Percentiles rank a stretch among this genome's conserved stretches.
These are phyloP conservation scores for Corythaeola cristata DNA, from an alignment of 2,113 vertebrate species.

Conservation along the genomic window DNA sequence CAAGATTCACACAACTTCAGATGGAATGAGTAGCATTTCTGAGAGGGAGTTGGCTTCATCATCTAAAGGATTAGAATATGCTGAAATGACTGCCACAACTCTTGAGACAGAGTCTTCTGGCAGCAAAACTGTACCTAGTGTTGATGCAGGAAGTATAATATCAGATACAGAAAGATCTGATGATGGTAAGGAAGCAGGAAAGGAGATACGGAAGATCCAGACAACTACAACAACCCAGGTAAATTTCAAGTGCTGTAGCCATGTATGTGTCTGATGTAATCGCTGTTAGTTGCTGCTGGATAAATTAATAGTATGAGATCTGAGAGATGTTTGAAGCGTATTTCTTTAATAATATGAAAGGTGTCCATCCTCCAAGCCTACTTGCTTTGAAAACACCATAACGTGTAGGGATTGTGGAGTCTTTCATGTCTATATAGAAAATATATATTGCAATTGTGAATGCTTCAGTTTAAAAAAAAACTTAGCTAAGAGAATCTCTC, in stretches of 20 bases:
- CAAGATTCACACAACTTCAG: slow-evolving; percentile 84
- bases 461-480: neutral
- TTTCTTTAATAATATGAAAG: neutral
- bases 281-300: neutral
- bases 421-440: neutral
- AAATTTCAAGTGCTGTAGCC: slow-evolving; percentile 12
- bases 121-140: slow-evolving; percentile 74
- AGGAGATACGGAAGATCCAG: slow-evolving; percentile 96
- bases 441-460: neutral
- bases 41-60: slow-evolving; percentile 75
- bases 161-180: slow-evolving; percentile 96
- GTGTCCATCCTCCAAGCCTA: neutral
- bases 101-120: slow-evolving; percentile 74
- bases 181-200: slow-evolving; percentile 91
- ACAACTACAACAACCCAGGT: slow-evolving; percentile 97
- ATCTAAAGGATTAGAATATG: slow-evolving; percentile 75
- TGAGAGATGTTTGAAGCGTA: neutral
- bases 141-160: slow-evolving; percentile 79
- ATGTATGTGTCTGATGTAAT: neutral
- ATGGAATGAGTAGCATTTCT: slow-evolving; percentile 76
- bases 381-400: neutral
- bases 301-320: neutral
- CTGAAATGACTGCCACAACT: slow-evolving; percentile 76
- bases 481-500: neutral
- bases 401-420: neutral